Evolutionary conservation across 2,888 invertebrate genomes (phyloP), one percentile per base, ranked within the genome.

Genomic region (Eupithecia vulgata): DNA sequence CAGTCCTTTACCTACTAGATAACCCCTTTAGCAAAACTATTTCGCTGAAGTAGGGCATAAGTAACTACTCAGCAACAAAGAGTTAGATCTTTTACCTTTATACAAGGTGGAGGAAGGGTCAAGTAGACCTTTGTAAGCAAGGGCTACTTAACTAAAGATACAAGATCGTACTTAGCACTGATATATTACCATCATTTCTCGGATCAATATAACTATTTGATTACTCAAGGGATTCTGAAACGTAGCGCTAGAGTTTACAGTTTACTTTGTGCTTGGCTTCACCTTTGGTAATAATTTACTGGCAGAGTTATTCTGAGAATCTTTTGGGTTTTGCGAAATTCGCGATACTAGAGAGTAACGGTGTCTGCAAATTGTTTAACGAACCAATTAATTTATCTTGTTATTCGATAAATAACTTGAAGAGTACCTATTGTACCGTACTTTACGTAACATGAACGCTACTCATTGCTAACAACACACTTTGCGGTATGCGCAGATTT

Each of bases 141-240:
- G 72, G 76, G 71, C 77, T 79, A 77, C 72, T 76, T 72, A 70
- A 69, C 74, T 75, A 68, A 73, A 77, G 79, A 78, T 79, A 79
- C 74, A 79, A 76, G 75, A 75, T 77, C 75, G 75, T 78, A 78
- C 77, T 79, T 77, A 79, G 74, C 61, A 42, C 70, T 78, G 79
- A 79, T 79, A 77, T 76, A 79, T 77, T 76, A 71, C 70, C 25
- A 57, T 21, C 13, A 72, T 68, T 64, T 64, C 17, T 65, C 37
- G n/a, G 42, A 65, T 17, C 13, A 69, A 66, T 7, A 45, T 45
- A 42, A 65, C 57, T 57, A 13, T 48, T 57, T 17, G 25, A 65
- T 34, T 57, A 42, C 34, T 25, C 17, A 69, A 40, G 42, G 25
- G 45, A 69, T 48, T 69, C 66, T 42, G 59, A 45, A 66, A 45